These are phyloP conservation scores for Phthorimaea operculella DNA, from an alignment of 1,140 invertebrate genomes.

Conservation along the genomic window DNA sequence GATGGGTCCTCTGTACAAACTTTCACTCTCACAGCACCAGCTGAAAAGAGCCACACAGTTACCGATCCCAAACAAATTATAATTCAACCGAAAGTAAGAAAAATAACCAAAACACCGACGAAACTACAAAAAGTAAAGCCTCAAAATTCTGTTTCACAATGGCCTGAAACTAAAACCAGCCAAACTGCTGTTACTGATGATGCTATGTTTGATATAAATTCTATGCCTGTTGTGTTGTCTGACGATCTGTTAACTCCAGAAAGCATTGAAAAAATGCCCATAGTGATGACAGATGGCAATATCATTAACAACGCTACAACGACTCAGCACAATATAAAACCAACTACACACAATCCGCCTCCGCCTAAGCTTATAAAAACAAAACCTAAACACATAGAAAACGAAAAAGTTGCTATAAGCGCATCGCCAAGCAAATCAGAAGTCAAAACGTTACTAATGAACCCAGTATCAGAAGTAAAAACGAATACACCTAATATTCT, in stretches of 20 bases:
- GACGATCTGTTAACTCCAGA: slow-evolving; percentile 71
- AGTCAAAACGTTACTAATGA: slow-evolving; percentile 50
- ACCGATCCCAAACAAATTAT: slow-evolving; percentile 45
- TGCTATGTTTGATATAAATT: slow-evolving; percentile 77
- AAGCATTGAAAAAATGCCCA: slow-evolving; percentile 73
- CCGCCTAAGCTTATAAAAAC: slow-evolving; percentile 44
- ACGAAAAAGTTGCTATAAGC: slow-evolving; percentile 38
- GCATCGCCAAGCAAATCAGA: slow-evolving; percentile 38
- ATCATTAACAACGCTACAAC: slow-evolving; percentile 37
- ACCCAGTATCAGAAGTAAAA: slow-evolving; percentile 40
- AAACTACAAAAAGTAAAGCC: slow-evolving; percentile 52
- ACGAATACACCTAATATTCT: slow-evolving; percentile 62
- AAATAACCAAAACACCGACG: slow-evolving; percentile 37
- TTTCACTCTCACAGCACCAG: slow-evolving; percentile 56
- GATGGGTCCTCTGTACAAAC: slow-evolving; percentile 56
- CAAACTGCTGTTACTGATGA: slow-evolving; percentile 53
- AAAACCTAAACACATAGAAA: slow-evolving; percentile 36
- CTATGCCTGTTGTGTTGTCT: slow-evolving; percentile 77
- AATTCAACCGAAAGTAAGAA: slow-evolving; percentile 50
- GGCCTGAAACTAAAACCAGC: slow-evolving; percentile 30
- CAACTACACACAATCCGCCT: slow-evolving; percentile 17
- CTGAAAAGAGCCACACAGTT: slow-evolving; percentile 22
- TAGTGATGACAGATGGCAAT: slow-evolving; percentile 72
- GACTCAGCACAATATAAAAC: too few species aligned
- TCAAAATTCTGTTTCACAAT: slow-evolving; percentile 25